Conservation (phyloP, 30 jellyfish, hydroid and myxozoan genomes). For the Hydractinia symbiolongicarpus region DNA sequence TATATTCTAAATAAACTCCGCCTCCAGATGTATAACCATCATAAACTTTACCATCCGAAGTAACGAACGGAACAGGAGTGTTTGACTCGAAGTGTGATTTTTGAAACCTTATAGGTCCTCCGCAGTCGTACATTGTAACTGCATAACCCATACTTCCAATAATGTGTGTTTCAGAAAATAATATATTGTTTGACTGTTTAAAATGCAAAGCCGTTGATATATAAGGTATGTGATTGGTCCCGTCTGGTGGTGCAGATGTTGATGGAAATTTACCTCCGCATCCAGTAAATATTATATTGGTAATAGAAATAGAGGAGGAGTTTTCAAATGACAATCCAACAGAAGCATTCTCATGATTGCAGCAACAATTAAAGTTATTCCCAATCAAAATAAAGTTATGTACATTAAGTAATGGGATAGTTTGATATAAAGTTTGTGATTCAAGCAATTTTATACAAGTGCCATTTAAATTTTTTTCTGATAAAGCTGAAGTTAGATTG, state of each 20-base stretch:
- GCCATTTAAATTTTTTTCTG: too few relatives aligned
- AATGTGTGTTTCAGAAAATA: neutral
- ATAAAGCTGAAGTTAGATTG: too few relatives aligned
- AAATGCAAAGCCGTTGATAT: neutral
- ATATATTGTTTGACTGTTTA: neutral
- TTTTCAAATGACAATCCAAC: neutral
- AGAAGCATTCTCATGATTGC: too few relatives aligned
- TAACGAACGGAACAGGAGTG: neutral
- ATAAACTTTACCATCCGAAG: neutral
- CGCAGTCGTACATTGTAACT: neutral
- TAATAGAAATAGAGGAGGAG: neutral
- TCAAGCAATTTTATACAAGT: too few relatives aligned
- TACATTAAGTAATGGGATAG: too few relatives aligned
- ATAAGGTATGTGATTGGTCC: neutral
- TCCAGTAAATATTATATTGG: neutral
- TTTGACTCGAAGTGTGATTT: neutral
- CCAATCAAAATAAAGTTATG: too few relatives aligned
- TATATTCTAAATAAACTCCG: neutral
- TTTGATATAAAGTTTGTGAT: too few relatives aligned
- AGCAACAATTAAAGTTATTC: too few relatives aligned
- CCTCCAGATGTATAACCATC: conserved; percentile 9
- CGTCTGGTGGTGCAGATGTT: neutral
- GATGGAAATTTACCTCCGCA: conserved; percentile 1
- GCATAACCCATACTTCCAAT: neutral
- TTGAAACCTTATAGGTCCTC: neutral